These are phyloP conservation scores for Diadromus collaris DNA, from an alignment of 2,888 invertebrate species.

Conservation along the genomic window DNA sequence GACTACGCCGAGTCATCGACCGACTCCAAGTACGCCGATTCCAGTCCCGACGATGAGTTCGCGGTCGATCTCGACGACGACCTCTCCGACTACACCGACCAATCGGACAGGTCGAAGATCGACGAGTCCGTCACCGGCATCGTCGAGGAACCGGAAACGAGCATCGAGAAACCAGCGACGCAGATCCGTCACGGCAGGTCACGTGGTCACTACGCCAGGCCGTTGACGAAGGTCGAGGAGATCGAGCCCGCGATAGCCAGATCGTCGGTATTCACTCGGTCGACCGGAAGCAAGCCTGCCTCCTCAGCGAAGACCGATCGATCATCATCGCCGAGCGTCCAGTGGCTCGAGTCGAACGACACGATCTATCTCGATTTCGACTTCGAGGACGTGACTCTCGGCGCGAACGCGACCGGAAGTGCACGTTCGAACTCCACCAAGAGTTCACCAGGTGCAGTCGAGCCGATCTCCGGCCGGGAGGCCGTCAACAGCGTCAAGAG, in stretches of 20 bases:
- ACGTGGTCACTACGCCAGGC: slow-evolving; percentile 74
- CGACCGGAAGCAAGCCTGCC: neutral
- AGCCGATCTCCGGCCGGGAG: neutral
- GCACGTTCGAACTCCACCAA: neutral
- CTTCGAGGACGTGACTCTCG: slow-evolving; percentile 30
- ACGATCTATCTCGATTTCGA: slow-evolving; percentile 57
- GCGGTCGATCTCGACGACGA: slow-evolving; percentile 3
- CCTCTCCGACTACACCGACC: neutral
- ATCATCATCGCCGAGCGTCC: slow-evolving; percentile 1
- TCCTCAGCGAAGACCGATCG: neutral
- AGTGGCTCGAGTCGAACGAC: slow-evolving; percentile 44
- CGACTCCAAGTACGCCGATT: slow-evolving; percentile 36
- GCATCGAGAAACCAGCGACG: slow-evolving; percentile 67
- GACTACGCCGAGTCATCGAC: slow-evolving; percentile 33
- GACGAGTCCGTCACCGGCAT: slow-evolving; percentile 38
- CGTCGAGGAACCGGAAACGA: slow-evolving; percentile 52
- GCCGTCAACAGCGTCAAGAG: neutral
- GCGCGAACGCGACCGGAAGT: slow-evolving; percentile 16
- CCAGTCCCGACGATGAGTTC: neutral
- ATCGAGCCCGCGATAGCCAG: slow-evolving; percentile 7
- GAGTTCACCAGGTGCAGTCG: neutral
- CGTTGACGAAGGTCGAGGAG: slow-evolving; percentile 54
- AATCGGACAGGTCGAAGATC: slow-evolving; percentile 16
- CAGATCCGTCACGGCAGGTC: slow-evolving; percentile 81
- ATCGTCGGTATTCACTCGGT: neutral